These are phyloP conservation scores for Pygmarrhopalites habei DNA, from an alignment of 1,140 invertebrate genomes.

Conservation along the genomic window DNA sequence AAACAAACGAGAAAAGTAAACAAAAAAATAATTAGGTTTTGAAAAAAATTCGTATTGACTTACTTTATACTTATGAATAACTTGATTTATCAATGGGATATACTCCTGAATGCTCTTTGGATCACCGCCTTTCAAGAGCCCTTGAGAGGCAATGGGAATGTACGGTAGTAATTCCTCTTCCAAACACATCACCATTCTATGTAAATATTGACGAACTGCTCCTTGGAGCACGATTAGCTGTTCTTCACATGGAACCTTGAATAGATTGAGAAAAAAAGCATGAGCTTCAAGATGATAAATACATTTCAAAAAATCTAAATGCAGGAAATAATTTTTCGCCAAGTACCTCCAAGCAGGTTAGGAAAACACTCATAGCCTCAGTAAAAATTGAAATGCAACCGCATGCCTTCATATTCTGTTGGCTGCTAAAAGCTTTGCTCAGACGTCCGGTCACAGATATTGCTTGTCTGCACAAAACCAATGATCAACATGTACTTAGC, in stretches of 20 bases:
- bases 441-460: constrained; percentile 52
- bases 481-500: too few species aligned
- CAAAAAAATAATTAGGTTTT: neutral
- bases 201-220: constrained; percentile 52
- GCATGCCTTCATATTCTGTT: constrained; percentile 51
- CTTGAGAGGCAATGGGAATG: constrained; percentile 49
- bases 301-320: too few species aligned
- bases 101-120: constrained; percentile 51
- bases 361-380: constrained; percentile 50
- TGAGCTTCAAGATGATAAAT: too few species aligned
- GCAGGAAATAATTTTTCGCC: too few species aligned
- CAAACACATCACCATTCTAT: constrained; percentile 56
- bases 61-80: constrained; percentile 56
- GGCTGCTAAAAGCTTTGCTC: constrained; percentile 54
- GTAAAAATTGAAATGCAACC: constrained; percentile 50
- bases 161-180: constrained; percentile 53
- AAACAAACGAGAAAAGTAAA: too few species aligned
- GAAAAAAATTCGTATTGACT: constrained; percentile 19
- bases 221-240: constrained; percentile 41
- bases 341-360: constrained; percentile 48
- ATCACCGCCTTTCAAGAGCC: constrained; percentile 49
- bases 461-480: constrained; percentile 44
- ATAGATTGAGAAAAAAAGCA: too few species aligned
- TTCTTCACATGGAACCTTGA: constrained; percentile 32
- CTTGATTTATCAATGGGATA: constrained; percentile 54